Conservation (phyloP, 1,140 invertebrate species). For the Ditylenchus dipsaci region DNA sequence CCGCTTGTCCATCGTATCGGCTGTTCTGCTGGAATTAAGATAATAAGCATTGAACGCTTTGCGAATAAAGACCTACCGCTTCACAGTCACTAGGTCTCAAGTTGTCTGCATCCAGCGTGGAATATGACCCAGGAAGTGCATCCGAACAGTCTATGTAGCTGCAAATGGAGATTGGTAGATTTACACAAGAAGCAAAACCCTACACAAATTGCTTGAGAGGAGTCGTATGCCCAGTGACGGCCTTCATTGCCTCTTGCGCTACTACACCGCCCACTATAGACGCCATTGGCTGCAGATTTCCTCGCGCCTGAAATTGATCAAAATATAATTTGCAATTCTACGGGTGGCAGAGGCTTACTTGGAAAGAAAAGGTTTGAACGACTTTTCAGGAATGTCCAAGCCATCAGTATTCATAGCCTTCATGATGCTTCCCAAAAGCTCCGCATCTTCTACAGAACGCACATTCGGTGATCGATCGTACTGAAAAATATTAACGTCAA, state of each 20-base stretch:
- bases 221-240: conserved; percentile 91
- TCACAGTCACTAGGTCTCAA: conserved; percentile 71
- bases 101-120: conserved; percentile 58
- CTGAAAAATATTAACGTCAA: no score
- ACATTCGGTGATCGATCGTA: conserved; percentile 26
- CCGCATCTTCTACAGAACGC: conserved; percentile 68
- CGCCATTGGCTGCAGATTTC: conserved; percentile 84
- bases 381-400: conserved; percentile 50
- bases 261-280: conserved; percentile 89
- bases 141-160: conserved; percentile 74
- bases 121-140: conserved; percentile 72
- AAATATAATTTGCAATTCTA: no score
- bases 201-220: conserved; percentile 93
- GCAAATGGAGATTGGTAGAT: no score
- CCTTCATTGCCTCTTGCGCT: conserved; percentile 78
- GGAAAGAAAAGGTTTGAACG: conserved; percentile 27
- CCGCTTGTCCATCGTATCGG: conserved; percentile 85
- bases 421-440: conserved; percentile 64
- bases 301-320: conserved; percentile 56
- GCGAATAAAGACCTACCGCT: conserved; percentile 60
- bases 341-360: conserved; percentile 7
- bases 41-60: no score
- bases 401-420: conserved; percentile 61
- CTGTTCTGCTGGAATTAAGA: conserved; percentile 38
- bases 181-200: no score